A percentile compares a stretch with the other conserved stretches of the same genome.
These are phyloP conservation scores for Grammomys surdaster DNA, from an alignment of 2,113 vertebrate species.

Conservation along the genomic window DNA sequence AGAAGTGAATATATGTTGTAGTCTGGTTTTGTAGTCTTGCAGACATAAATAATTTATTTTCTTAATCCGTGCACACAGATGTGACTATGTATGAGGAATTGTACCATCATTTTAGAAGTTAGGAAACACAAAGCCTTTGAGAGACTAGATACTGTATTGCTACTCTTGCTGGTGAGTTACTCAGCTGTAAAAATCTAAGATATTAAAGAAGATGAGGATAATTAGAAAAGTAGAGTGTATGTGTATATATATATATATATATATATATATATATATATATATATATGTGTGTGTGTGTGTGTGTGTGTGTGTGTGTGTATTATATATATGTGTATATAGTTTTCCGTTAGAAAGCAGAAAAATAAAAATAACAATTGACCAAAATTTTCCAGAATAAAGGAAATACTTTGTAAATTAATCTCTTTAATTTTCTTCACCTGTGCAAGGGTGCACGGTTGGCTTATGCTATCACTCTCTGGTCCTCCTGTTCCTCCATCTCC, in stretches of 20 bases:
- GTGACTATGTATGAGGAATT: background rate
- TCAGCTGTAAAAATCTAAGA: background rate
- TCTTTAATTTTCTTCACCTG: background rate
- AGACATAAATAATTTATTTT: slow-evolving; percentile 28
- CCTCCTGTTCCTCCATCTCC: background rate
- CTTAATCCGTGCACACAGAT: background rate
- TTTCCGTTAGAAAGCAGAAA: background rate
- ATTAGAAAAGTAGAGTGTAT: background rate
- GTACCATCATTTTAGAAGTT: background rate
- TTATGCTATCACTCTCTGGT: background rate
- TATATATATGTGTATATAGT: background rate
- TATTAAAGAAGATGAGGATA: background rate
- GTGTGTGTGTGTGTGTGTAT: too few species aligned
- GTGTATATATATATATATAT: too few species aligned
- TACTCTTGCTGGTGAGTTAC: background rate
- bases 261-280: background rate
- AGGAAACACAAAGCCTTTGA: background rate
- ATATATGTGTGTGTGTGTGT: background rate
- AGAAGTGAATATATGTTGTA: background rate
- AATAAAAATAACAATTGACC: background rate
- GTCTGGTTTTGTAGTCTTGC: background rate
- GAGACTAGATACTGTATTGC: background rate
- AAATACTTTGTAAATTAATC: background rate
- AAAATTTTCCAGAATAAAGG: background rate
- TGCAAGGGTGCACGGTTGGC: background rate